A percentile compares a stretch with the other conserved stretches of the same genome.
These are phyloP conservation scores for Lasioglossum calceatum DNA, from an alignment of 2,888 invertebrate genomes.

Conservation along the genomic window DNA sequence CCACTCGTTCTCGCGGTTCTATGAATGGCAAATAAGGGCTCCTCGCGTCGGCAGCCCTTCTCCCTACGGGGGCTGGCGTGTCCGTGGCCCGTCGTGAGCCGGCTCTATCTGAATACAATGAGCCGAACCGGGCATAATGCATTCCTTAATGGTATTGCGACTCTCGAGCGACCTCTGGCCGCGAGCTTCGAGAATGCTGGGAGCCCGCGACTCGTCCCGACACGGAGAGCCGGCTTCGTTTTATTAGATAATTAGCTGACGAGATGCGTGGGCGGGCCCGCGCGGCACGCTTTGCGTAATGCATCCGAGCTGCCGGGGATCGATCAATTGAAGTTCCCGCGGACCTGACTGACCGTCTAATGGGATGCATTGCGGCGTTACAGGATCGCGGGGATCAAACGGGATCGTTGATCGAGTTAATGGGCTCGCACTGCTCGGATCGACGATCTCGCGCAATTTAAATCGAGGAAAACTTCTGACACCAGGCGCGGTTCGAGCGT, in stretches of 20 bases:
- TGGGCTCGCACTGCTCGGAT: neutral
- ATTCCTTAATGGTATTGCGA: constrained; percentile 76
- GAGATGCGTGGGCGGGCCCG: constrained; percentile 67
- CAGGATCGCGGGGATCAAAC: constrained; percentile 22
- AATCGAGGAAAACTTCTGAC: neutral
- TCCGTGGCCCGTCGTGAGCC: constrained; percentile 44
- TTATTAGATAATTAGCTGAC: constrained; percentile 72
- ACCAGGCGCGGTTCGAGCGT: neutral
- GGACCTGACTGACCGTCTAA: constrained; percentile 6
- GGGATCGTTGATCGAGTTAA: constrained; percentile 8
- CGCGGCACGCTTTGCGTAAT: constrained; percentile 64
- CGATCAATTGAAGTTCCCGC: constrained; percentile 51
- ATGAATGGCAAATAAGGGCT: constrained; percentile 80
- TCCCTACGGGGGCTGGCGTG: neutral
- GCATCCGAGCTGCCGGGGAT: constrained; percentile 47
- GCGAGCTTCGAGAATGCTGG: constrained; percentile 16
- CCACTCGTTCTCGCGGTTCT: constrained; percentile 66
- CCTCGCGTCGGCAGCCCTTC: constrained; percentile 44
- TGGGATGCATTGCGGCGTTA: constrained; percentile 33
- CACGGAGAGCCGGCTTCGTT: constrained; percentile 56
- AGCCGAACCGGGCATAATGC: constrained; percentile 74
- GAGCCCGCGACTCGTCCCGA: constrained; percentile 34
- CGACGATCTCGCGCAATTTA: neutral
- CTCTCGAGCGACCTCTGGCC: constrained; percentile 61
- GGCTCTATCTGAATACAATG: constrained; percentile 82